phyloP scores from a whole-genome alignment of 1,140 invertebrate species.

The Ditylenchus dipsaci region DNA sequence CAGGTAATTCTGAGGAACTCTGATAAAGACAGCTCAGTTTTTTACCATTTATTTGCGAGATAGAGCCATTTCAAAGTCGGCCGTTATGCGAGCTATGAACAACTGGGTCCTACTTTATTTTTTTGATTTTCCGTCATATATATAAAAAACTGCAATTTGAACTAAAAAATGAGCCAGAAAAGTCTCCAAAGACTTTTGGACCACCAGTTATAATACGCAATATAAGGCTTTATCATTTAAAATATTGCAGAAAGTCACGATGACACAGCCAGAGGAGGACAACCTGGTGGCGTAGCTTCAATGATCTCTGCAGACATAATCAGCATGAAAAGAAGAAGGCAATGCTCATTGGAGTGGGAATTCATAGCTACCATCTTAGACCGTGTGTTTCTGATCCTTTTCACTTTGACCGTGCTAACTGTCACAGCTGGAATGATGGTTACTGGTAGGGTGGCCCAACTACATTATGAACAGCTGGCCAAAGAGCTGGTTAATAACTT shows the following conservation, averaged over 20 bases:
- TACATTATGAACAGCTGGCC: conserved; percentile 39
- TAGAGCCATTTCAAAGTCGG: no score
- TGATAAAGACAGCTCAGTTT: no score
- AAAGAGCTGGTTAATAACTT: neutral
- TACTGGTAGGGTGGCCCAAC: conserved; percentile 51
- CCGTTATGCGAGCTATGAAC: no score
- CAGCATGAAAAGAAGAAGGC: conserved; percentile 45
- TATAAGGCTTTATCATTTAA: no score
- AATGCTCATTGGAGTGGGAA: conserved; percentile 56
- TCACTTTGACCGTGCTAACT: conserved; percentile 42
- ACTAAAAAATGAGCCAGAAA: no score
- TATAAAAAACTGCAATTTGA: no score
- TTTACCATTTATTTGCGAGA: no score
- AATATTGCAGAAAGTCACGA: conserved; percentile 1
- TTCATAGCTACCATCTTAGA: conserved; percentile 56
- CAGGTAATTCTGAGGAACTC: no score
- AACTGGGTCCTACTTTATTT: no score
- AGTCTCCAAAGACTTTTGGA: no score
- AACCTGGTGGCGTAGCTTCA: neutral
- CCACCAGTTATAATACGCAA: no score
- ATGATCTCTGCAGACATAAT: conserved; percentile 31
- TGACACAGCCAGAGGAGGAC: conserved; percentile 2
- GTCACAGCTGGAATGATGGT: conserved; percentile 55
- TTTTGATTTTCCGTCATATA: no score
- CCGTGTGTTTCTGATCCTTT: conserved; percentile 50